Evolutionary conservation across 1,140 invertebrate genomes (phyloP).

Genomic region (Bombus turneri): DNA sequence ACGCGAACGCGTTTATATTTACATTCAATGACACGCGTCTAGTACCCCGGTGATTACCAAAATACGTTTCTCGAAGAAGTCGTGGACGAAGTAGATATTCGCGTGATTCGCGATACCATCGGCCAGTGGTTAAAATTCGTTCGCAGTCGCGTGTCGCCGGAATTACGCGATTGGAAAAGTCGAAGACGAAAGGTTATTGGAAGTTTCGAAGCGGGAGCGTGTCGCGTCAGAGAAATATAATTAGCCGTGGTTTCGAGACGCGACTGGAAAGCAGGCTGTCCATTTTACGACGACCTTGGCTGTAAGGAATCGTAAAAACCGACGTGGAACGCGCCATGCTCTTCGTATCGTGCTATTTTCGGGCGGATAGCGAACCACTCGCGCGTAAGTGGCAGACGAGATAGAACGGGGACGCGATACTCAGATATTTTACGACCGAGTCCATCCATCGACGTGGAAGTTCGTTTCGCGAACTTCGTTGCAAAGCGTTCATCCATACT

Average conservation of each 20-base stretch:
- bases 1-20: too few species aligned
- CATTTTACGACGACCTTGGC: conserved; percentile 17
- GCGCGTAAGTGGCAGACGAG: not conserved
- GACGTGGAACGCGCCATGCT: too few species aligned
- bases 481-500: not conserved
- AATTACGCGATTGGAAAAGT: not conserved
- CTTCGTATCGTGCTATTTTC: conserved; percentile 20
- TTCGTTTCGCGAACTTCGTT: not conserved
- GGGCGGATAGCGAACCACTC: not conserved
- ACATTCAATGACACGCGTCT: too few species aligned
- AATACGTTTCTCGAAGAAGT: not conserved
- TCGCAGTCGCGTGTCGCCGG: too few species aligned
- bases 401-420: conserved; percentile 10
- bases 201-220: not conserved
- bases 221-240: not conserved
- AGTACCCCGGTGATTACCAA: too few species aligned
- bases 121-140: not conserved
- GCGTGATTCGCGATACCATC: too few species aligned
- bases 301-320: not conserved
- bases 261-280: not conserved
- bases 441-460: too few species aligned
- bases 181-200: not conserved
- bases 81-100: too few species aligned
- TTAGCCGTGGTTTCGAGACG: not conserved
- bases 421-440: conserved; percentile 1